phyloP scores from a whole-genome alignment of 2,888 invertebrate genomes.

The Dynastes hyllus region DNA sequence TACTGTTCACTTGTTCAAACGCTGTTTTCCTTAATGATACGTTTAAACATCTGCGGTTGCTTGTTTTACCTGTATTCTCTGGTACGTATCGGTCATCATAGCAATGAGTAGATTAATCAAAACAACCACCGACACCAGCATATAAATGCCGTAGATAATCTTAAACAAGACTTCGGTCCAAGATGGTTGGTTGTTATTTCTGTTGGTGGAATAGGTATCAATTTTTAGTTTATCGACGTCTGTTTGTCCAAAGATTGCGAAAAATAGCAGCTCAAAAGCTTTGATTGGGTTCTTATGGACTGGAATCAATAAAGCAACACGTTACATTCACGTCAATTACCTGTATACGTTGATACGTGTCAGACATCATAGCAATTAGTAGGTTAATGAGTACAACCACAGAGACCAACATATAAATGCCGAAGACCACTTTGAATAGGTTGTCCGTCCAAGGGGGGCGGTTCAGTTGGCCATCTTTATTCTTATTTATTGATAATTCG shows the following conservation, averaged over 20 bases:
- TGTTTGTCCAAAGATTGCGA: constrained; percentile 98
- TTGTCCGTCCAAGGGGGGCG: constrained; percentile 89
- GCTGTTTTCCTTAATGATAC: constrained; percentile 25
- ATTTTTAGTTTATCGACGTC: constrained; percentile 85
- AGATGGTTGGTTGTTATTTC: constrained; percentile 77
- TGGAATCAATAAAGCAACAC: constrained; percentile 77
- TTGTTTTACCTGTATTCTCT: constrained; percentile 92
- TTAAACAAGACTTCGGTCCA: constrained; percentile 93
- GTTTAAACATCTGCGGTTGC: constrained; percentile 16
- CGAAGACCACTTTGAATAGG: constrained; percentile 94
- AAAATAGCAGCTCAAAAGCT: constrained; percentile 98
- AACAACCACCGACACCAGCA: constrained; percentile 99
- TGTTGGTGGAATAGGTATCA: constrained; percentile 72
- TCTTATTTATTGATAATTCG: constrained; percentile 75
- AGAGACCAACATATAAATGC: constrained; percentile 98
- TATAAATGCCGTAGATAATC: constrained; percentile 93
- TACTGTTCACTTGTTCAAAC: constrained; percentile 38
- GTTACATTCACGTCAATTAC: constrained; percentile 75
- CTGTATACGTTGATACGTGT: constrained; percentile 99
- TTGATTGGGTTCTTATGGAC: constrained; percentile 93
- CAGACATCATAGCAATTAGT: constrained; percentile 99
- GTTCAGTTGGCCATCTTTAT: constrained; percentile 75
- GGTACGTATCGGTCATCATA: constrained; percentile 99
- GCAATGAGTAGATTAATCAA: constrained; percentile 99
- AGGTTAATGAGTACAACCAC: constrained; percentile 98